Conservation (phyloP, 2,113 vertebrate genomes). For the Phalacrocorax brasilianus region DNA sequence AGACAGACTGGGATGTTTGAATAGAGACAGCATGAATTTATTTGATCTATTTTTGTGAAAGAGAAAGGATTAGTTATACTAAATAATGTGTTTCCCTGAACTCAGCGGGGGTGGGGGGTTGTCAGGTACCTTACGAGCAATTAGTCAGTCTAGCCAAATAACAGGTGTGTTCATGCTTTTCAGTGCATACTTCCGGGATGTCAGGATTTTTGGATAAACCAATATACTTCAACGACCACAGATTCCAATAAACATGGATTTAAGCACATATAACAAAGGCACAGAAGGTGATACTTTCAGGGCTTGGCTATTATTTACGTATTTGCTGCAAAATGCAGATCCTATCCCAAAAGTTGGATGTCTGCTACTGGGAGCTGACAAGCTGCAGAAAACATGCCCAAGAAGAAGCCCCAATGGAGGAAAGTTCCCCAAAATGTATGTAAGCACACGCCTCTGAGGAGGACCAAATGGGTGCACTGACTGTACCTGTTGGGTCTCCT, state of each 20-base stretch:
- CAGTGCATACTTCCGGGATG: neutral
- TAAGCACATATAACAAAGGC: neutral
- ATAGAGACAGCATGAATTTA: slow-evolving; percentile 1
- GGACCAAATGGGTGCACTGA: neutral
- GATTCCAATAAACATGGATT: neutral
- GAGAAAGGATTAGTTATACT: slow-evolving; percentile 1
- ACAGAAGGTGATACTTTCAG: neutral
- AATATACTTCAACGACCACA: neutral
- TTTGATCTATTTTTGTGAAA: slow-evolving; percentile 25
- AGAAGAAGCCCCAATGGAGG: neutral
- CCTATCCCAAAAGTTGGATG: neutral
- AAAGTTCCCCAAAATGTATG: neutral
- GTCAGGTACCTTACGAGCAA: neutral
- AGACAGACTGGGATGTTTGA: slow-evolving; percentile 8
- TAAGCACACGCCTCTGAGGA: neutral
- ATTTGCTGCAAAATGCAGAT: neutral
- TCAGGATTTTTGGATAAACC: neutral
- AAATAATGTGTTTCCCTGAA: neutral
- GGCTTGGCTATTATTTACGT: neutral
- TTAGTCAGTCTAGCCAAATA: neutral
- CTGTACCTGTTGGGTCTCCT: neutral
- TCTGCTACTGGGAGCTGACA: neutral
- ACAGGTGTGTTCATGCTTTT: neutral
- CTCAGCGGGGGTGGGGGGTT: neutral
- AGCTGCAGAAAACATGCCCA: fast-evolving